A percentile compares a stretch with the other conserved stretches of the same genome.
Conservation (phyloP, 2,888 invertebrate genomes). For the Steinernema carpocapsae region DNA sequence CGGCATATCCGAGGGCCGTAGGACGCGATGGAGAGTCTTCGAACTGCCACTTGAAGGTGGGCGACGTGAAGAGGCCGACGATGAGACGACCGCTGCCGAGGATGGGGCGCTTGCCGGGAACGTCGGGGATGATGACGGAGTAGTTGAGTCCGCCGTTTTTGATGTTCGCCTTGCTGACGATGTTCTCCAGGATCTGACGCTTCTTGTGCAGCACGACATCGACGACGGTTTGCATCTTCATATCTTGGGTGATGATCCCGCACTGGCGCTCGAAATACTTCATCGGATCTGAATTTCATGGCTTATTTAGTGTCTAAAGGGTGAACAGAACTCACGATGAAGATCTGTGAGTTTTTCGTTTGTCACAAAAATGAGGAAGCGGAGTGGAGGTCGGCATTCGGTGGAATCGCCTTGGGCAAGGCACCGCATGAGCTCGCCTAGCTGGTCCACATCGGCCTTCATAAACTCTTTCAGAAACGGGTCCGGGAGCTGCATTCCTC, state of each 20-base stretch:
- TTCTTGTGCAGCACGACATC: not conserved
- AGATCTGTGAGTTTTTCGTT: no score
- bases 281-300: not conserved
- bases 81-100: not conserved
- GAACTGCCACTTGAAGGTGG: not conserved
- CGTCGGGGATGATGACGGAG: not conserved
- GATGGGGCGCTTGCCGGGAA: not conserved
- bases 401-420: no score
- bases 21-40: not conserved
- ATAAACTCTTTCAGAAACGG: no score
- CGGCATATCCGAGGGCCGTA: slow-evolving; percentile 20
- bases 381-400: no score
- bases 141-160: not conserved
- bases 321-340: no score
- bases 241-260: not conserved
- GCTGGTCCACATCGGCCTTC: no score
- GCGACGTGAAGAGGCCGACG: not conserved
- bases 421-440: no score
- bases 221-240: not conserved
- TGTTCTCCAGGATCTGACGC: not conserved
- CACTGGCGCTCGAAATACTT: not conserved
- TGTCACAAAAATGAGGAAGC: no score
- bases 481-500: no score
- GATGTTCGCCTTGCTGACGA: not conserved
- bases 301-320: no score